phyloP scores from a whole-genome alignment of 2,888 invertebrate species.

The Sceliomorpha sp. region DNA sequence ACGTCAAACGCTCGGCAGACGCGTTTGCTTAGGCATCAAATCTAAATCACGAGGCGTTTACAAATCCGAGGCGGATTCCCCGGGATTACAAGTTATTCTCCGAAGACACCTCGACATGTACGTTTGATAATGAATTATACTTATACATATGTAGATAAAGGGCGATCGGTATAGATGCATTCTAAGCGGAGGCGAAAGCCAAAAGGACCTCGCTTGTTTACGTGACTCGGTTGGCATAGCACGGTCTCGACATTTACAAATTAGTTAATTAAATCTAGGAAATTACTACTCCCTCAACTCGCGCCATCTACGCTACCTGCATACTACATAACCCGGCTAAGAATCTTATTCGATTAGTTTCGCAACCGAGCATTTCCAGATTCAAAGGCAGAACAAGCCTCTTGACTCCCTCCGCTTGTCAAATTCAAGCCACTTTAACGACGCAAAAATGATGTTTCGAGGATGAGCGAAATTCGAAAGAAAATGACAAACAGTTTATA shows the following conservation, averaged over 20 bases:
- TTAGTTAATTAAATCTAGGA: conserved; percentile 72
- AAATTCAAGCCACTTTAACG: conserved; percentile 11
- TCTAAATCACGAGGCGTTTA: too few species aligned
- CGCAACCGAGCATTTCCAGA: conserved; percentile 44
- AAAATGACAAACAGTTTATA: too few species aligned
- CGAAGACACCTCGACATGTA: too few species aligned
- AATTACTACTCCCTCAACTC: conserved; percentile 68
- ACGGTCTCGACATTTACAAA: conserved; percentile 65
- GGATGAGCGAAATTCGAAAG: too few species aligned
- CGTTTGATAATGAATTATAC: conserved; percentile 38
- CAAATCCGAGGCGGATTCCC: too few species aligned
- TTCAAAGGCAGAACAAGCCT: conserved; percentile 32
- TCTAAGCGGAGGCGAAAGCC: conserved; percentile 59
- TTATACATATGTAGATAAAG: conserved; percentile 42
- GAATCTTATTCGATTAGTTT: conserved; percentile 63
- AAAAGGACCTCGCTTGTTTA: conserved; percentile 63
- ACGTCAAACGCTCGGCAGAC: too few species aligned
- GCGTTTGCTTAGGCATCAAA: too few species aligned
- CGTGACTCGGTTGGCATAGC: conserved; percentile 67
- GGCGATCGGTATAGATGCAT: conserved; percentile 48
- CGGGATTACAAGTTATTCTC: too few species aligned
- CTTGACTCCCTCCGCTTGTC: conserved; percentile 25
- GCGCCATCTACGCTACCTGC: conserved; percentile 59
- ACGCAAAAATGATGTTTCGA: too few species aligned
- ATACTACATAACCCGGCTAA: conserved; percentile 61